These are phyloP conservation scores for Centropus unirufus DNA, from an alignment of 2,113 vertebrate species.

Conservation along the genomic window DNA sequence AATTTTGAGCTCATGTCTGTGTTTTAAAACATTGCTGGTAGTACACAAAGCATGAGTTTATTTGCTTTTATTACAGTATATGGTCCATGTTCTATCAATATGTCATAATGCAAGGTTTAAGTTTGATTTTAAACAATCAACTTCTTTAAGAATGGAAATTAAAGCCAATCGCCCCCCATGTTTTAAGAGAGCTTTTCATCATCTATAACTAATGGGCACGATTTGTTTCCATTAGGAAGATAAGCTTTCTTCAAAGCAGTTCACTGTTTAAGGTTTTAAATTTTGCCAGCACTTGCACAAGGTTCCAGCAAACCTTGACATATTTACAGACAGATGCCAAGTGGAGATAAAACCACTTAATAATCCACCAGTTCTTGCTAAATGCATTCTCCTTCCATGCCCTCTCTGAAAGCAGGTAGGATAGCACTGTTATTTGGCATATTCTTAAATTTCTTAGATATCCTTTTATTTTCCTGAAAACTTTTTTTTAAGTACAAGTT, in stretches of 20 bases:
- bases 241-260: slow-evolving; percentile 73
- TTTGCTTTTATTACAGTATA: background rate
- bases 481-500: background rate
- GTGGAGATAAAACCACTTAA: slow-evolving; percentile 76
- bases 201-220: slow-evolving; percentile 25
- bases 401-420: background rate
- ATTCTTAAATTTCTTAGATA: background rate
- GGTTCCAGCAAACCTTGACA: slow-evolving; percentile 84
- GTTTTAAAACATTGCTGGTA: background rate
- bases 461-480: slow-evolving; percentile 8
- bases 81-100: background rate
- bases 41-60: background rate
- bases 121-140: background rate
- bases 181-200: background rate
- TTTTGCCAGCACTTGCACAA: slow-evolving; percentile 76
- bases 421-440: slow-evolving; percentile 23
- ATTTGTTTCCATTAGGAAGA: slow-evolving; percentile 65
- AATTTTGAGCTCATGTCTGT: slow-evolving; percentile 2
- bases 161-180: background rate
- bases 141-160: background rate
- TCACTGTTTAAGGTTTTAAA: slow-evolving; percentile 80
- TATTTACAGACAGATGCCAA: slow-evolving; percentile 81
- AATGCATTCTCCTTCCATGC: slow-evolving; percentile 60
- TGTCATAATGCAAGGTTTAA: background rate
- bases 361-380: slow-evolving; percentile 73